phyloP scores from a whole-genome alignment of 2,797 vertebrate species.

The Taenioides sp. region DNA sequence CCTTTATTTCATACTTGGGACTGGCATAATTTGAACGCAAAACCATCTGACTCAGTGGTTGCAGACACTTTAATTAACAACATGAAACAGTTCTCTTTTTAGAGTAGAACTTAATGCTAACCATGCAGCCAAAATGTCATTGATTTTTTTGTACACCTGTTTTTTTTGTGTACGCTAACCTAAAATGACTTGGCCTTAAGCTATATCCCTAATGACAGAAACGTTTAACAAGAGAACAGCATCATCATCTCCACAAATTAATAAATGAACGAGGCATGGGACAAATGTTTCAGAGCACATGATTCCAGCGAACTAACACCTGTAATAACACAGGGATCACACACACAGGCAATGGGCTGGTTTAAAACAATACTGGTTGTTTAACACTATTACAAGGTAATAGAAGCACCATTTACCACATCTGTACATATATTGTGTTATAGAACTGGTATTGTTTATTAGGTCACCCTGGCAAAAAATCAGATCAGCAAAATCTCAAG shows the following conservation, averaged over 20 bases:
- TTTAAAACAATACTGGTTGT: constrained; percentile 58
- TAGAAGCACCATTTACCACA: too few species aligned
- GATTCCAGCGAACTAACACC: constrained; percentile 20
- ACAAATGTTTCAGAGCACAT: constrained; percentile 28
- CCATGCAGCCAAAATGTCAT: neutral
- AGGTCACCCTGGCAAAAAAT: constrained; percentile 62
- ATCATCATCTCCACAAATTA: constrained; percentile 30
- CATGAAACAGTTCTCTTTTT: neutral
- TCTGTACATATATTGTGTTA: too few species aligned
- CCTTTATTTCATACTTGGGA: neutral
- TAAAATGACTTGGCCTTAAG: constrained; percentile 23
- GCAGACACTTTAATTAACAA: neutral
- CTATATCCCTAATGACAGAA: constrained; percentile 21
- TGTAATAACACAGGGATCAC: constrained; percentile 33
- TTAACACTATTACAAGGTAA: constrained; percentile 40
- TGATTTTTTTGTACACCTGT: constrained; percentile 1
- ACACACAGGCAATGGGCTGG: constrained; percentile 17
- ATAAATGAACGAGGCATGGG: constrained; percentile 28
- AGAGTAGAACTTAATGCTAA: neutral
- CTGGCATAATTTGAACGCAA: neutral
- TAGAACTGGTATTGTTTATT: constrained; percentile 27
- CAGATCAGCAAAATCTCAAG: constrained; percentile 43
- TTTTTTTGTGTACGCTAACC: constrained; percentile 20
- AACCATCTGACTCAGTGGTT: neutral
- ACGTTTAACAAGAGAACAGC: constrained; percentile 25